Evolutionary conservation across 2,797 vertebrate species (phyloP), one percentile per base, ranked within the genome.

Genomic region (Periophthalmus magnuspinnatus): DNA sequence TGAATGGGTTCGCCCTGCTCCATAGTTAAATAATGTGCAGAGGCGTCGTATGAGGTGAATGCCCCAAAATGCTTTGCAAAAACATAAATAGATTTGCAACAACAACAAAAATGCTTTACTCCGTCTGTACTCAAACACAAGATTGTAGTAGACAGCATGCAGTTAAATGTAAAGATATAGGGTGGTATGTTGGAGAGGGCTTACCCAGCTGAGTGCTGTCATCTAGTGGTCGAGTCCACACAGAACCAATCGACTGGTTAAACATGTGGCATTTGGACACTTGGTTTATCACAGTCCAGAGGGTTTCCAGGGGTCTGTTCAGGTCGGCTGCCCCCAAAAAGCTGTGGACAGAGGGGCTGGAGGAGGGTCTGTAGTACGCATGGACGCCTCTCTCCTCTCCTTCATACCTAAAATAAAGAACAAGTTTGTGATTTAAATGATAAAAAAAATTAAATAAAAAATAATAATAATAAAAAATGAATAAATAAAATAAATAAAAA

Each of bases 181-280:
- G 24, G 4, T 17, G 1, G 1, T 11, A 63, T 14, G 32, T 69
- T 32, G 16, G 5, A 5, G 2, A 24, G 19, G 11, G 69, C 87
- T 96, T 84, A 99, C 97, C 96, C 82, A 99, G 90, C 87, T 96
- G 95, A 85, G 96, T 96, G 72, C 91, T 93, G 88, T 93, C 94
- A 89, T 95, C 95, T 84, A 98, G 93, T 88, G 93, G 95, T 74
- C 95, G 95, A 22, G 98, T 91, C 90, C 91, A 94, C 17, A 94
- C 94, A 52, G 93, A 95, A 66, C 89, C 93, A 75, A 98, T 90
- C 0, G 95, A 94, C 78, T 91, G 92, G 79, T 99, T 93, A 0
- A 96, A 98, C n/a, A 94, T 84, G 16, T 94, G 94, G 86, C 92
- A 93, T 82, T 95, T 95, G 76, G 94, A 95, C 70, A 95, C 93